Conservation (phyloP, 2,113 vertebrate species). For the Eubucco bourcierii region DNA sequence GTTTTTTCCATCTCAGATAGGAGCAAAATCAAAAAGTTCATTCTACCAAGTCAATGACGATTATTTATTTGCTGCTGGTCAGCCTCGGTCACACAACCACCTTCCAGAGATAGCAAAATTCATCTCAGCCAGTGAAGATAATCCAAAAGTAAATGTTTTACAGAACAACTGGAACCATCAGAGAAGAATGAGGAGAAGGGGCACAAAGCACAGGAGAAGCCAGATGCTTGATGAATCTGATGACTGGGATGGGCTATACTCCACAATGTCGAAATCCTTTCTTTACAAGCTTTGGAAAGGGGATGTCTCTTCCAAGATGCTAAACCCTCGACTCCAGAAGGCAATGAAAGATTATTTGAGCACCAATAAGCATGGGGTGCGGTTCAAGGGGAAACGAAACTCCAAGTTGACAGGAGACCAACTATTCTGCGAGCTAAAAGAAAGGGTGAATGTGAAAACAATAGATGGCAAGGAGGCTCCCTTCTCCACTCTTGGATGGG, state of each 20-base stretch:
- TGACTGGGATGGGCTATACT: conserved; percentile 81
- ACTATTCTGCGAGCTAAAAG: conserved; percentile 88
- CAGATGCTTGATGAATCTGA: conserved; percentile 61
- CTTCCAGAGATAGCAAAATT: conserved; percentile 46
- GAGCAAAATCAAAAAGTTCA: conserved; percentile 72
- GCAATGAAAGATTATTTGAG: conserved; percentile 90
- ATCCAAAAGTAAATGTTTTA: conserved; percentile 16
- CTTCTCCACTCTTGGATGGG: conserved; percentile 90
- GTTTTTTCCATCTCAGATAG: conserved; percentile 65
- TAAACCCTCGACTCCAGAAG: conserved; percentile 90
- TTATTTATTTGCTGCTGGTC: conserved; percentile 72
- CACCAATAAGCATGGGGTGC: conserved; percentile 90
- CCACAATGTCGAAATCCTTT: conserved; percentile 85
- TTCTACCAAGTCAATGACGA: conserved; percentile 59
- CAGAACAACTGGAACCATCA: conserved; percentile 37
- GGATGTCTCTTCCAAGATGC: conserved; percentile 84
- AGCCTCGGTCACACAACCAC: conserved; percentile 31
- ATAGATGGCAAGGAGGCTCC: conserved; percentile 91
- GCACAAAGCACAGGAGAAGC: neutral
- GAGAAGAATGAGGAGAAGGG: conserved; percentile 56
- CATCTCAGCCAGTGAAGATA: neutral
- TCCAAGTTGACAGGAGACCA: conserved; percentile 70
- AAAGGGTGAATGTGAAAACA: conserved; percentile 79
- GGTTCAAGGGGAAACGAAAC: conserved; percentile 79
- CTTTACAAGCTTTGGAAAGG: conserved; percentile 90